These are phyloP conservation scores for Hyles vespertilio DNA, from an alignment of 1,140 invertebrate genomes.

Conservation along the genomic window DNA sequence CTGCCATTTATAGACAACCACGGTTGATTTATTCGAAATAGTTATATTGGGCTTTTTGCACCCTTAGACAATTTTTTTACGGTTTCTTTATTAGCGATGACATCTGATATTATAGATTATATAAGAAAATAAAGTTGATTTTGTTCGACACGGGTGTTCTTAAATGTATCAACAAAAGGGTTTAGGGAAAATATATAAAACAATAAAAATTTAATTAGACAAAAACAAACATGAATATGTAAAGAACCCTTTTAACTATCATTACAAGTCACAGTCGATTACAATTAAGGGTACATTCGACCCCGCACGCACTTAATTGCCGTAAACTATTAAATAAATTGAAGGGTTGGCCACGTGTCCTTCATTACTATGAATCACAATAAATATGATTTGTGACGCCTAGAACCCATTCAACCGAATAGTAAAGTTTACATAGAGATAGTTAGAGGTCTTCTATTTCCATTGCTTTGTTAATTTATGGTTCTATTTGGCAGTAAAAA, in stretches of 20 bases:
- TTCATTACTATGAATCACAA: conserved; percentile 5
- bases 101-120: background rate
- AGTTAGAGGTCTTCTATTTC: conserved; percentile 24
- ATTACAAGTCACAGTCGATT: conserved; percentile 8
- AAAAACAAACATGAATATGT: too few relatives aligned
- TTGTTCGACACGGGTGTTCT: too few relatives aligned
- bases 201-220: too few relatives aligned
- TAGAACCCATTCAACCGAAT: conserved; percentile 40
- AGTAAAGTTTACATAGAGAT: conserved; percentile 25
- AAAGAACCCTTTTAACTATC: background rate
- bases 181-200: too few relatives aligned
- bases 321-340: background rate
- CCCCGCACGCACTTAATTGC: conserved; percentile 1
- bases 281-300: conserved; percentile 16
- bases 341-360: conserved; percentile 22
- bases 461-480: conserved; percentile 3
- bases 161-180: too few relatives aligned
- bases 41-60: too few relatives aligned
- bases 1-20: conserved; percentile 2
- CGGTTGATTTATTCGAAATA: too few relatives aligned
- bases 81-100: background rate
- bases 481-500: conserved; percentile 22
- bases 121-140: too few relatives aligned
- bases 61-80: too few relatives aligned
- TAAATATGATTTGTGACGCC: conserved; percentile 42